Evolutionary conservation across 2,888 invertebrate genomes (phyloP).

Genomic region (Hypena proboscidalis): DNA sequence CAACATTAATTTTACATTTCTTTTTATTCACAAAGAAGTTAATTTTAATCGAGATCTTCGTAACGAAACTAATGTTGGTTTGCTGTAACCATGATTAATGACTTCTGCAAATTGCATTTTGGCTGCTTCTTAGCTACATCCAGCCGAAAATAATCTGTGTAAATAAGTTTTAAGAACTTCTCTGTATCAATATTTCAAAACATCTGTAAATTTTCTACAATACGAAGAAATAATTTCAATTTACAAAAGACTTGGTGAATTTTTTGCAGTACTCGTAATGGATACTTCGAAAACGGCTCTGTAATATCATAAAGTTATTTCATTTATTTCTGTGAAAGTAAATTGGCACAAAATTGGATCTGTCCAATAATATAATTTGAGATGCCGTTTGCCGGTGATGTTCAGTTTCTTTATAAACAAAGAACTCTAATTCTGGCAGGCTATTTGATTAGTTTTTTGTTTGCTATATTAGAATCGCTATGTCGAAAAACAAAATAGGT

Average conservation of each 20-base stretch:
- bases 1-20: conserved; percentile 22
- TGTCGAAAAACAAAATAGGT: background rate
- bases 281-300: conserved; percentile 24
- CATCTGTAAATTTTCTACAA: conserved; percentile 13
- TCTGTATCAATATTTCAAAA: conserved; percentile 10
- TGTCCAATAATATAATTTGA: conserved; percentile 19
- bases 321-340: conserved; percentile 5
- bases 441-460: too few species aligned
- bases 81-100: conserved; percentile 10
- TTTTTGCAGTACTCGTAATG: conserved; percentile 20
- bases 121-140: conserved; percentile 7
- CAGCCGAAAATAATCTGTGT: too few species aligned
- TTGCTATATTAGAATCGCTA: too few species aligned
- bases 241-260: conserved; percentile 15
- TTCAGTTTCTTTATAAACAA: too few species aligned
- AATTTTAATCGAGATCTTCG: conserved; percentile 18
- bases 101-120: background rate
- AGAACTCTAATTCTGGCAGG: too few species aligned
- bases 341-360: conserved; percentile 21
- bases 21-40: conserved; percentile 10
- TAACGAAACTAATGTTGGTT: conserved; percentile 5
- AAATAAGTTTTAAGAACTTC: conserved; percentile 4
- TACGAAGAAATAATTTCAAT: conserved; percentile 19
- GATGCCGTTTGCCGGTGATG: conserved; percentile 10
- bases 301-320: conserved; percentile 17